A percentile compares a stretch with the other conserved stretches of the same genome.
Conservation (phyloP, 2,113 vertebrate species). For the Numida meleagris region DNA sequence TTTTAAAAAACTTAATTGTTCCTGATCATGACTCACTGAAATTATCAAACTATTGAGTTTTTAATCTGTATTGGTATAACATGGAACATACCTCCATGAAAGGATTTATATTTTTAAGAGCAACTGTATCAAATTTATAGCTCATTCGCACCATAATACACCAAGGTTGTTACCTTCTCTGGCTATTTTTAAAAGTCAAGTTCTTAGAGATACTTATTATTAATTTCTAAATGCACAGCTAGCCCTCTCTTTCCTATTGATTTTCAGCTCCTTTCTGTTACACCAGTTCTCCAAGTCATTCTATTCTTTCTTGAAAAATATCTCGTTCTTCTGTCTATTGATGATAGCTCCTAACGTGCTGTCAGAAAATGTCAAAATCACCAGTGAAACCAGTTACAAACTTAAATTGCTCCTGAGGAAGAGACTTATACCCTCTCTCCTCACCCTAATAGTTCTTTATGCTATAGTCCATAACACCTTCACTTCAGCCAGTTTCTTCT, state of each 20-base stretch:
- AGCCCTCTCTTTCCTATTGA: background rate
- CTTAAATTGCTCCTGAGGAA: background rate
- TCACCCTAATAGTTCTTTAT: background rate
- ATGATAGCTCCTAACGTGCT: background rate
- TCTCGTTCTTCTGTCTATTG: background rate
- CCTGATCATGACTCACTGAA: background rate
- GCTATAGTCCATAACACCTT: background rate
- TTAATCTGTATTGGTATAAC: background rate
- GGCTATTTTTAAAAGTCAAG: background rate
- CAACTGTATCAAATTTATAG: background rate
- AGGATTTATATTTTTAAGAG: background rate
- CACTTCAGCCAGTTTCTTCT: background rate
- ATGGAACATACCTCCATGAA: background rate
- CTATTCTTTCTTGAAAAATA: background rate
- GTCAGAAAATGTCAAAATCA: conserved; percentile 3
- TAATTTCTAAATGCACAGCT: background rate
- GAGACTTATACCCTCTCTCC: background rate
- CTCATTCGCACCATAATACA: background rate
- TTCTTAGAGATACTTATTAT: background rate
- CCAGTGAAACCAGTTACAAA: background rate
- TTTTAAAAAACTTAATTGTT: background rate
- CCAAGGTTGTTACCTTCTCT: background rate
- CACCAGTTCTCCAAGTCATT: background rate
- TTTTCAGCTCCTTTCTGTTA: background rate
- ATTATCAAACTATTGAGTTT: background rate